These are phyloP conservation scores for Kuschelorhynchus macadamiae DNA, from an alignment of 2,888 invertebrate genomes.

Conservation along the genomic window DNA sequence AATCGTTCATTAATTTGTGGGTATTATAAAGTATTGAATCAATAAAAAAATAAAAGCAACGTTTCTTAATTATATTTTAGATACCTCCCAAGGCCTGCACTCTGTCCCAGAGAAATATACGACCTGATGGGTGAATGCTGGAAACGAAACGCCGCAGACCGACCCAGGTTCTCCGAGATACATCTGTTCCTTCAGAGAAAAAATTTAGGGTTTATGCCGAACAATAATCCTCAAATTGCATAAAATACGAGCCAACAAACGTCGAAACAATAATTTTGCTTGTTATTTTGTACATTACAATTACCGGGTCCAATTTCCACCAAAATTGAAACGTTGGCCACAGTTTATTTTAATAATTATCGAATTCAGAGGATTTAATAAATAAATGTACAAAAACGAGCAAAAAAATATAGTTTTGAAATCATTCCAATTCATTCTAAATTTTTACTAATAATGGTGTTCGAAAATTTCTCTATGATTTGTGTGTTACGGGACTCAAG, in stretches of 20 bases:
- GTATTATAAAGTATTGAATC: no score
- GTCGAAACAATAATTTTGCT: not conserved
- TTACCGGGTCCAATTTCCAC: no score
- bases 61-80: slow-evolving; percentile 33
- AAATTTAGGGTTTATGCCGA: slow-evolving; percentile 76
- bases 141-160: slow-evolving; percentile 84
- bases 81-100: slow-evolving; percentile 76
- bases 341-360: no score
- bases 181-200: slow-evolving; percentile 85
- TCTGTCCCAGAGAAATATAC: slow-evolving; percentile 90
- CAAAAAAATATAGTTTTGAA: not conserved
- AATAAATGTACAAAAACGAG: not conserved
- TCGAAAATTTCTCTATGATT: slow-evolving; percentile 25
- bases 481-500: slow-evolving; percentile 45
- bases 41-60: no score
- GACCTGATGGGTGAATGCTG: slow-evolving; percentile 94
- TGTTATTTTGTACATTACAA: not conserved
- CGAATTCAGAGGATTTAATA: no score
- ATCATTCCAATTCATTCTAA: slow-evolving; percentile 22
- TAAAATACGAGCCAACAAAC: slow-evolving; percentile 1
- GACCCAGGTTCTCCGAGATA: slow-evolving; percentile 90
- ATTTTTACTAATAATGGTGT: slow-evolving; percentile 12
- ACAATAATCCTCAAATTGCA: slow-evolving; percentile 28
- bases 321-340: no score
- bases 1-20: no score